These are phyloP conservation scores for Dasyurus viverrinus DNA, from an alignment of 2,113 vertebrate species.

Conservation along the genomic window DNA sequence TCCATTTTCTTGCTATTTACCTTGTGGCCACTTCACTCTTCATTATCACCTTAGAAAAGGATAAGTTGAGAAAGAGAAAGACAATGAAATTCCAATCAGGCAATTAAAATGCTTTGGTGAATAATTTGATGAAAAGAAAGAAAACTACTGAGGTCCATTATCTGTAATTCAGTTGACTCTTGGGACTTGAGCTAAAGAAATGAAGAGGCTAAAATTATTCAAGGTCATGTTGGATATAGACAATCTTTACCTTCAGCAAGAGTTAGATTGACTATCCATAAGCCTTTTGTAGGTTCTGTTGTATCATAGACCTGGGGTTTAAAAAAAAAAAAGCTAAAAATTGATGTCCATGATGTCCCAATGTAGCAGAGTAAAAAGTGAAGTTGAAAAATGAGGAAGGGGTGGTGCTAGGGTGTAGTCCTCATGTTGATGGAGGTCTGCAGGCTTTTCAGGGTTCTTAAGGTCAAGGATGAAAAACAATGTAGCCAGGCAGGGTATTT, in stretches of 20 bases:
- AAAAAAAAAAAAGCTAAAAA: conserved; percentile 62
- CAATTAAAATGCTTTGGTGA: not conserved
- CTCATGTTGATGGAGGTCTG: conserved; percentile 78
- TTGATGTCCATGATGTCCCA: conserved; percentile 73
- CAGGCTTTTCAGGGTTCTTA: conserved; percentile 76
- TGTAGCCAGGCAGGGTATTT: conserved; percentile 73
- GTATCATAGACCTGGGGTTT: not conserved
- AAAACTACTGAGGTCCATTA: not conserved
- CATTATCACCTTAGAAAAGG: not conserved
- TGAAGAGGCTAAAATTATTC: conserved; percentile 18
- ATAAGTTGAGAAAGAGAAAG: not conserved
- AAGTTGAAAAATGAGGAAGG: conserved; percentile 87
- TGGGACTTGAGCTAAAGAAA: not conserved
- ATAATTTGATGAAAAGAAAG: not conserved
- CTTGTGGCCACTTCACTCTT: not conserved
- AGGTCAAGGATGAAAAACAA: conserved; percentile 66
- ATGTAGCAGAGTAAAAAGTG: conserved; percentile 72
- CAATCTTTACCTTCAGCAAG: not conserved
- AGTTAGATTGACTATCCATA: not conserved
- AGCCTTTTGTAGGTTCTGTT: not conserved
- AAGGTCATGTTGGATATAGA: not conserved
- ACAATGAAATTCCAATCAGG: not conserved
- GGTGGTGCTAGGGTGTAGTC: conserved; percentile 74
- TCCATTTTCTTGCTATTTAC: not conserved
- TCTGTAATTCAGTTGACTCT: not conserved